Base-by-base conservation (phyloP, 2,113 vertebrate species). In the Oophaga pumilio region DNA sequence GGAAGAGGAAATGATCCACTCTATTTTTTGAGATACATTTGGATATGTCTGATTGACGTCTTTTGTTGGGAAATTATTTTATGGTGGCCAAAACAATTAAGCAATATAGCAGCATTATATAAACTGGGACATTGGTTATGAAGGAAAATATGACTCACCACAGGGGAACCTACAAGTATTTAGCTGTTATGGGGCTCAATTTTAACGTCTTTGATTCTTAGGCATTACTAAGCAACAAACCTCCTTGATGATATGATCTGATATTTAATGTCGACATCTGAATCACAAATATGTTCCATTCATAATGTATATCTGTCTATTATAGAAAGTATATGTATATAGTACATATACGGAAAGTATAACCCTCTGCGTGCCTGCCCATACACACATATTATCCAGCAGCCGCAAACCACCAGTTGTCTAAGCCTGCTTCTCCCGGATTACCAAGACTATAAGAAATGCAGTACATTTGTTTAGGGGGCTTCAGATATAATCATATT, bases 381-480 rank as follows among this genome's bases (percentile, higher is more conserved):
- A 1, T 22, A 73, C 33, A n/a, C 73, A 76, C 73, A 76, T 76
- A 76, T 76, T 49, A 52, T 6, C n/a, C 33, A 74, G 73, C 49
- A 76, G 9, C 76, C 1, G 22, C 76, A 77, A 53, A n/a, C 76
- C 76, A 77, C 76, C 53, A 56, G 76, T 12, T 17, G 76, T 26
- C 76, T 76, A 76, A 24, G 74, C 74, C n/a, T 76, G 74, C 50
- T 77, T 20, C 50, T 56, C 76, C 50, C 24, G 50, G 50, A 77
- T 77, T 77, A 77, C 24, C 76, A 0, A 77, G 76, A n/a, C 76
- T 77, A 24, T 53, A 53, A 53, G 53, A 77, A 77, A 56, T 77
- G 76, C 76, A 77, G 76, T 77, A 53, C 20, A 77, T 77, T 56
- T 24, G 22, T 77, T 53, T 43, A 53, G n/a, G 76, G 76, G 76